Percentiles rank a stretch among this genome's conserved stretches.
Evolutionary conservation across 2,888 invertebrate species (phyloP).

Genomic region (Eristalinus sepulchralis): DNA sequence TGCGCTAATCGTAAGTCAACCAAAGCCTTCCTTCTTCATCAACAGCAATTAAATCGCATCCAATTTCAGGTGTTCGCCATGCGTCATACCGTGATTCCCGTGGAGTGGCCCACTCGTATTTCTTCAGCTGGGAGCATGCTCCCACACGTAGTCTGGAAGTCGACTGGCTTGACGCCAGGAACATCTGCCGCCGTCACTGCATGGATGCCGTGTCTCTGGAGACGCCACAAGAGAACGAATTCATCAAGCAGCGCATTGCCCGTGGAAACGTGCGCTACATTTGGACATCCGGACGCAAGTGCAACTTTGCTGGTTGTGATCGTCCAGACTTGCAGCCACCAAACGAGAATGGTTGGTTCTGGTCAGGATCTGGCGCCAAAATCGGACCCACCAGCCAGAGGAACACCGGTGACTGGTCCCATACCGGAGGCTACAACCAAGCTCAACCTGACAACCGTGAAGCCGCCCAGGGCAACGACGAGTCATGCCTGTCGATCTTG

Average conservation of each 20-base stretch:
- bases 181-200: constrained; percentile 94
- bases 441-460: constrained; percentile 95
- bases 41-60: not conserved
- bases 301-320: constrained; percentile 95
- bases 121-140: constrained; percentile 95
- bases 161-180: constrained; percentile 94
- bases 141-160: constrained; percentile 92
- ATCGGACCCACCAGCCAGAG: constrained; percentile 93
- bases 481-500: constrained; percentile 92
- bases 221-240: constrained; percentile 94
- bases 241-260: constrained; percentile 92
- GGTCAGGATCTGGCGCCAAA: constrained; percentile 96
- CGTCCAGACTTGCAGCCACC: constrained; percentile 91
- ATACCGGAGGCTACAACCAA: constrained; percentile 93
- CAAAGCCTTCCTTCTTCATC: not conserved
- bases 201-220: constrained; percentile 96
- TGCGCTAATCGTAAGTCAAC: constrained; percentile 91
- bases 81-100: constrained; percentile 93
- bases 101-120: constrained; percentile 94
- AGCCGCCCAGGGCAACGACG: constrained; percentile 95
- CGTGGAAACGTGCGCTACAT: constrained; percentile 90
- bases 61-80: constrained; percentile 88
- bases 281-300: constrained; percentile 95
- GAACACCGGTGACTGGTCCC: constrained; percentile 94
- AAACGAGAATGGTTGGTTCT: constrained; percentile 95